These are phyloP conservation scores for Chunga burmeisteri DNA, from an alignment of 2,113 vertebrate species.

Conservation along the genomic window DNA sequence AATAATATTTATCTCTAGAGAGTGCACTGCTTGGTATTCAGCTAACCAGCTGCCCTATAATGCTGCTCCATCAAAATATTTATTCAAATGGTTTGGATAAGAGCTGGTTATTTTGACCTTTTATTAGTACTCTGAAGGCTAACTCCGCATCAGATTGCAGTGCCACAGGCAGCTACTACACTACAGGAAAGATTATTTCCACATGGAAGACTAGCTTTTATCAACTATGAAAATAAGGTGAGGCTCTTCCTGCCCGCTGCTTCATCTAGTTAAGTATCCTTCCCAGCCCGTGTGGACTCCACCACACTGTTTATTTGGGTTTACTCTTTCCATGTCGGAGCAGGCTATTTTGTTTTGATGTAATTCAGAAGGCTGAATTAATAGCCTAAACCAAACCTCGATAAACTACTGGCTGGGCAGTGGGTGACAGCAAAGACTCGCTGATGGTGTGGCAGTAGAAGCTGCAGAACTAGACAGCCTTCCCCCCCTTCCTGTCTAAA, in stretches of 20 bases:
- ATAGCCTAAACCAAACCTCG: neutral
- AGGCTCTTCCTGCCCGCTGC: neutral
- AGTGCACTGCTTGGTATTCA: neutral
- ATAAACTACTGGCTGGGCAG: neutral
- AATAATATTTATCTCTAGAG: neutral
- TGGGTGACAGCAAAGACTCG: neutral
- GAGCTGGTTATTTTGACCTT: slow-evolving; percentile 2
- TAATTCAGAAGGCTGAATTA: neutral
- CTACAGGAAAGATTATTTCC: neutral
- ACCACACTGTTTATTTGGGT: neutral
- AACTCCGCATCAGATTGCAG: neutral
- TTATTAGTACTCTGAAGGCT: neutral
- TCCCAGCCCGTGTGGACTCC: neutral
- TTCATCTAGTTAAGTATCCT: neutral
- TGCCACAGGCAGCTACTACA: neutral
- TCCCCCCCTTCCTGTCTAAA: accelerated
- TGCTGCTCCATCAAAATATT: slow-evolving; percentile 7
- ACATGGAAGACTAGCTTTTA: neutral
- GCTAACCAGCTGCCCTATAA: neutral
- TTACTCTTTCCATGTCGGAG: neutral
- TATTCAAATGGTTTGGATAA: slow-evolving; percentile 1
- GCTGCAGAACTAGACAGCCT: neutral
- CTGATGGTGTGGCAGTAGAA: neutral
- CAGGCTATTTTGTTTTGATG: neutral
- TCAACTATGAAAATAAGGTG: neutral